Percentiles rank a stretch among this genome's conserved stretches.
Evolutionary conservation across 1,140 invertebrate species (phyloP).

Genomic region (Brachionus rubens): DNA sequence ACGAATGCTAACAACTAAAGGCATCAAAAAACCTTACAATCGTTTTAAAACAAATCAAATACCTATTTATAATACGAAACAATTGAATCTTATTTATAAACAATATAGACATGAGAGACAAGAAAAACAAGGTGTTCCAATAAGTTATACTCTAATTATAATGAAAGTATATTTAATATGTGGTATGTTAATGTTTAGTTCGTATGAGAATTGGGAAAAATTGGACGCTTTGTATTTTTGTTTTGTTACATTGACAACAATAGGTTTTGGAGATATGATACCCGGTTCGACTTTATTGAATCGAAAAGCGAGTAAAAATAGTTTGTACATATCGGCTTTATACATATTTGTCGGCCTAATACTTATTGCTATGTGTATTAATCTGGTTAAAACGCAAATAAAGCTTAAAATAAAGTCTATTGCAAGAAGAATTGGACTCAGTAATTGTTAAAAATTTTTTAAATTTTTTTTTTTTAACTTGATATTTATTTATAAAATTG

Average conservation of each 20-base stretch:
- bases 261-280: conserved; percentile 48
- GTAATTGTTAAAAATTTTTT: conserved; percentile 30
- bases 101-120: conserved; percentile 21
- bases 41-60: conserved; percentile 8
- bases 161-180: conserved; percentile 31
- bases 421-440: conserved; percentile 25
- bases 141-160: conserved; percentile 26
- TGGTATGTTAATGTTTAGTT: conserved; percentile 40
- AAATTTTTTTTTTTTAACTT: neutral
- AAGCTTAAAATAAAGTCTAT: conserved; percentile 35
- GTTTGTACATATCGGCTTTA: conserved; percentile 30
- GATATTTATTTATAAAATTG: neutral
- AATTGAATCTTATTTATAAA: conserved; percentile 34
- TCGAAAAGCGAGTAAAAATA: conserved; percentile 17
- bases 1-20: neutral
- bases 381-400: conserved; percentile 35
- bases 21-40: neutral
- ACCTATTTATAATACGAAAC: conserved; percentile 24
- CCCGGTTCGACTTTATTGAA: conserved; percentile 43
- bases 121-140: conserved; percentile 38
- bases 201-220: conserved; percentile 52
- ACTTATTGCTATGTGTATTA: conserved; percentile 45
- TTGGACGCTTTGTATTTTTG: conserved; percentile 50
- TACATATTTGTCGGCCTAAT: conserved; percentile 44
- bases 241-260: conserved; percentile 54